A percentile compares a stretch with the other conserved stretches of the same genome.
These are phyloP conservation scores for Zosterops japonicus DNA, from an alignment of 2,113 vertebrate species.

Conservation along the genomic window DNA sequence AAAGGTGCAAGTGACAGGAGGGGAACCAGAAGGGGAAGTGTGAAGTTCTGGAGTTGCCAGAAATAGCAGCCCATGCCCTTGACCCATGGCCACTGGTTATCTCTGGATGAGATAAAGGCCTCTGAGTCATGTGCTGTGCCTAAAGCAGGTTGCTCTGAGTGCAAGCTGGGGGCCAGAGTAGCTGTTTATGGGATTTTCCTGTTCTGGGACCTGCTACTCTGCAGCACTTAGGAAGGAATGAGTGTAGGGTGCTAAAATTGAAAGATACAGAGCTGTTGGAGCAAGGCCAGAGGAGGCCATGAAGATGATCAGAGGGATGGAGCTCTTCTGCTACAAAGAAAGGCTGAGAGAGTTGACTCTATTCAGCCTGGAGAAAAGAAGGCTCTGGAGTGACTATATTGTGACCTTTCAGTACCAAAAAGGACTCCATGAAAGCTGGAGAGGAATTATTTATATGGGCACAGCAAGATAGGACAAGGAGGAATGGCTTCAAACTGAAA, in stretches of 20 bases:
- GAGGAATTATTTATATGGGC: neutral
- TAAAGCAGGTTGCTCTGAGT: neutral
- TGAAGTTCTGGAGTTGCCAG: neutral
- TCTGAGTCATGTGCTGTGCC: neutral
- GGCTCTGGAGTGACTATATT: neutral
- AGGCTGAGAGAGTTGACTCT: neutral
- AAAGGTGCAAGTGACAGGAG: neutral
- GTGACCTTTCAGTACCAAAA: neutral
- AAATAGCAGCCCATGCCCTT: conserved; percentile 14
- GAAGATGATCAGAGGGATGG: neutral
- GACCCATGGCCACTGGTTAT: neutral
- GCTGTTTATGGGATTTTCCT: neutral
- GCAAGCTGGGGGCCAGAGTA: neutral
- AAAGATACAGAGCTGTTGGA: neutral
- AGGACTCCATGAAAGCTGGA: neutral
- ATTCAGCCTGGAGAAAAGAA: neutral
- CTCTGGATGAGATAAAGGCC: neutral
- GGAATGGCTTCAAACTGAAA: neutral
- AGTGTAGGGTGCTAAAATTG: neutral
- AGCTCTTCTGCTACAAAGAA: neutral
- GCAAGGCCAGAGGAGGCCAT: neutral
- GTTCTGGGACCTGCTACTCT: neutral
- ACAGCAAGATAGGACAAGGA: accelerated
- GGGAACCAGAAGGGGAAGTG: neutral
- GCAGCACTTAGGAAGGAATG: neutral